These are phyloP conservation scores for Cassiopea andromeda DNA, from an alignment of 30 jellyfish, hydroid and myxozoan genomes.

Conservation along the genomic window DNA sequence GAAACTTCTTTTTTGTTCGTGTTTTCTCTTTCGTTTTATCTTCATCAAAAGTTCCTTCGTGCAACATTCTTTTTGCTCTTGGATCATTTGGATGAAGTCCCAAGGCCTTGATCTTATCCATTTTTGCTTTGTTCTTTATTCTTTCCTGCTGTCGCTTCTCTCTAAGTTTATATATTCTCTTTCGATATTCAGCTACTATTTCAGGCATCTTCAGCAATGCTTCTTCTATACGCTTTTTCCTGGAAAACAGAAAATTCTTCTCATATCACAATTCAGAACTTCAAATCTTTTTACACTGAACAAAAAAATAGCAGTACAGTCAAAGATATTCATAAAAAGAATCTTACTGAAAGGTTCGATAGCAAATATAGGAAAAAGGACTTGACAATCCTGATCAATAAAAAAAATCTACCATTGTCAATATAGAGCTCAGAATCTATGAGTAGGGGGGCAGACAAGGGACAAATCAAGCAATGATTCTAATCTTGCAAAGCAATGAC, in stretches of 20 bases:
- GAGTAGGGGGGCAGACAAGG: no score
- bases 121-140: slow-evolving; percentile 60
- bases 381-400: no score
- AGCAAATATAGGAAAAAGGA: no score
- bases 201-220: slow-evolving; percentile 91
- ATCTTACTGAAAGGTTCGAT: no score
- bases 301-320: no score
- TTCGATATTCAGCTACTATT: slow-evolving; percentile 77
- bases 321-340: no score
- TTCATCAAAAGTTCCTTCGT: slow-evolving; percentile 53
- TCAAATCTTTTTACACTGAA: not conserved
- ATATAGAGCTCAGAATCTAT: no score
- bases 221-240: slow-evolving; percentile 78
- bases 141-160: slow-evolving; percentile 40
- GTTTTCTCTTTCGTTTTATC: slow-evolving; percentile 19
- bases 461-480: no score
- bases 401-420: no score
- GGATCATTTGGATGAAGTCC: slow-evolving; percentile 97
- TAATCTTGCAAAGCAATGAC: no score
- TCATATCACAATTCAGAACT: not conserved
- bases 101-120: slow-evolving; percentile 58
- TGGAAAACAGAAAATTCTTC: slow-evolving; percentile 1
- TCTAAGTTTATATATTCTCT: slow-evolving; percentile 62
- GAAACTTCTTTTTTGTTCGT: slow-evolving; percentile 41
- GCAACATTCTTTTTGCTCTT: slow-evolving; percentile 73